Evolutionary conservation across 1,140 invertebrate species (phyloP), one percentile per base, ranked within the genome.

Genomic region (Leptinotarsa defecta): DNA sequence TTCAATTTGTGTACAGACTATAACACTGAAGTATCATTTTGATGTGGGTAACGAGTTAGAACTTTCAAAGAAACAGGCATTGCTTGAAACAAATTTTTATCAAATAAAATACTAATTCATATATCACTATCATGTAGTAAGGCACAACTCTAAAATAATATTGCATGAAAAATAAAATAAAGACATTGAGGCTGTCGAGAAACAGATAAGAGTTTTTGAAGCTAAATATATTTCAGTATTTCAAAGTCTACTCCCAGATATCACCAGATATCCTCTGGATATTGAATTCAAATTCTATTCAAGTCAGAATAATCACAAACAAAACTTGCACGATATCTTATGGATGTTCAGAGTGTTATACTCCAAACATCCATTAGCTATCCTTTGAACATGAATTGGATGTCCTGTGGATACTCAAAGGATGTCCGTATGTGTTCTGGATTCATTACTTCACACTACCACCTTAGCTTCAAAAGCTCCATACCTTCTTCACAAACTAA

Each of bases 71-170:
- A 22, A 65, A 65, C 63, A 62, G 15, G 3, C 15, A 62, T 22
- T 65, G 63, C 13, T 20, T 6, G 22, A 3, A 57, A 57, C 52
- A 22, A n/a, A n/a, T 6, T 8, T 65, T 65, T 20, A 20, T 65
- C 4, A 20, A 65, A 65, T 27, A 70, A 70, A 70, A 70, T 22
- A 70, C 19, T 49, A 48, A 20, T 34, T 48, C 19, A 22, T 48
- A 70, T 48, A 49, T 48, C 48, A 49, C 34, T 70, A 70, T 15
- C 43, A 20, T 57, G n/a, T 48, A 48, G 75, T 79, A 77, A 79
- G 78, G 78, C 78, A 79, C 78, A 79, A 62, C 74, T 76, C 71
- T 72, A 79, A 77, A 79, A 34, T 71, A 77, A 76, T 74, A 77
- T 70, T 69, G 65, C 63, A 15, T 43, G 67, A 68, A 48, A 68